Base-by-base conservation (phyloP, 2,888 invertebrate species). In the Archaeoteleia sp. region DNA sequence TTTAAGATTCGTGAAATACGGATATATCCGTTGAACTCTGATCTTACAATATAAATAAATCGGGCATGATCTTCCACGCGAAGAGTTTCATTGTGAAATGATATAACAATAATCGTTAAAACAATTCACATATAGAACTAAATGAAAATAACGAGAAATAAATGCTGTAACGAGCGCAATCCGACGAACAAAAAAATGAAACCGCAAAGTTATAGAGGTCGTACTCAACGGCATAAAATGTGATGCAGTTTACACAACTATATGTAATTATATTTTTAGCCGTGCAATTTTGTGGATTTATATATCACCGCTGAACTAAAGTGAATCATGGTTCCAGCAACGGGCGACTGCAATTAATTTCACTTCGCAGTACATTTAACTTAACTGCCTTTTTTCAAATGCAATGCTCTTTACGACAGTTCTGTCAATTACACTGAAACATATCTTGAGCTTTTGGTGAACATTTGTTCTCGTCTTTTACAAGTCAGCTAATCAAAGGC, bases 281-380 rank as follows among this genome's bases (percentile, higher is more conserved):
- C 27, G 43, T 17, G 9, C 37, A 20, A 9, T 43, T 43, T 17
- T n/a, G 43, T 2, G 15, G 30, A 30, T 29, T 43, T 29, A 43
- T 43, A 17, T 15, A 43, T 9, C 30, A 43, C 14, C 17, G 37
- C 37, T 17, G 37, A 37, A 37, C 9, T 37, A 37, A 37, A 37
- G 17, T 9, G 29, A 43, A 29, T 43, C 30, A 43, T 27, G 17
- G n/a, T 30, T 7, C 32, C 10, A n/a, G n/a, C 25, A 13, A 27
- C 46, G 20, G 30, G 10, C 34, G 34, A 32, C 45, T 9, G 32
- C 17, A 32, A 45, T 45, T 45, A 43, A 43, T 43, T 43, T 43
- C 10, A 15, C 32, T 32, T 45, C 9, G 17, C 32, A 17, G 32
- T 15, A 17, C 32, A 45, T 34, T 46, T 48, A 48, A 27, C 23